Percentiles rank a stretch among this genome's conserved stretches.
These are phyloP conservation scores for Dasypolia templi DNA, from an alignment of 2,888 invertebrate species.

Conservation along the genomic window DNA sequence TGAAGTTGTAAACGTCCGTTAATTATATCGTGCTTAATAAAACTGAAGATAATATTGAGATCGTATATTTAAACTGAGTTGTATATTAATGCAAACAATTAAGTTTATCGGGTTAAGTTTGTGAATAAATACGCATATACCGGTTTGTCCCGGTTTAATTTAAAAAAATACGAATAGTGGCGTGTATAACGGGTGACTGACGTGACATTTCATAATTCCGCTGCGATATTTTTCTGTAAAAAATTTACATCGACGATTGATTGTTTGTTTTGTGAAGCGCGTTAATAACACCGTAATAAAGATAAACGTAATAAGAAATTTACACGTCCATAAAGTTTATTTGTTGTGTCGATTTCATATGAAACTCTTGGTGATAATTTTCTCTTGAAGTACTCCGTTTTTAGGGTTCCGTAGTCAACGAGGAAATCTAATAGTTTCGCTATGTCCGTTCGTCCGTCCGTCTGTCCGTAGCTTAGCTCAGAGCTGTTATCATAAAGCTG, in stretches of 20 bases:
- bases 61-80: constrained; percentile 49
- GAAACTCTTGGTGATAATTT: constrained; percentile 22
- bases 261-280: constrained; percentile 42
- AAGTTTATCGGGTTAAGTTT: constrained; percentile 66
- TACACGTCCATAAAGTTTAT: constrained; percentile 35
- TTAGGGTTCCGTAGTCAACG: too few relatives aligned
- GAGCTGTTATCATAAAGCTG: too few relatives aligned
- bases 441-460: too few relatives aligned
- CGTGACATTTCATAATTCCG: constrained; percentile 72
- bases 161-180: constrained; percentile 80
- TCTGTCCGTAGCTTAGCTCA: too few relatives aligned
- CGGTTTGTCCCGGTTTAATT: constrained; percentile 76
- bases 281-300: constrained; percentile 42
- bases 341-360: constrained; percentile 22
- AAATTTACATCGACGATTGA: constrained; percentile 65
- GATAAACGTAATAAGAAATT: constrained; percentile 29
- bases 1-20: constrained; percentile 40
- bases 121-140: constrained; percentile 69
- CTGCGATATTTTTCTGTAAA: constrained; percentile 69
- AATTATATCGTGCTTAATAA: constrained; percentile 48
- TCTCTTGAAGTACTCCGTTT: background rate
- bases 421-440: too few relatives aligned
- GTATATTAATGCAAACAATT: constrained; percentile 47
- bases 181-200: constrained; percentile 74
- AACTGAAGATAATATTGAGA: constrained; percentile 20